A percentile compares a stretch with the other conserved stretches of the same genome.
These are phyloP conservation scores for Pagrus major DNA, from an alignment of 2,113 vertebrate species.

Conservation along the genomic window DNA sequence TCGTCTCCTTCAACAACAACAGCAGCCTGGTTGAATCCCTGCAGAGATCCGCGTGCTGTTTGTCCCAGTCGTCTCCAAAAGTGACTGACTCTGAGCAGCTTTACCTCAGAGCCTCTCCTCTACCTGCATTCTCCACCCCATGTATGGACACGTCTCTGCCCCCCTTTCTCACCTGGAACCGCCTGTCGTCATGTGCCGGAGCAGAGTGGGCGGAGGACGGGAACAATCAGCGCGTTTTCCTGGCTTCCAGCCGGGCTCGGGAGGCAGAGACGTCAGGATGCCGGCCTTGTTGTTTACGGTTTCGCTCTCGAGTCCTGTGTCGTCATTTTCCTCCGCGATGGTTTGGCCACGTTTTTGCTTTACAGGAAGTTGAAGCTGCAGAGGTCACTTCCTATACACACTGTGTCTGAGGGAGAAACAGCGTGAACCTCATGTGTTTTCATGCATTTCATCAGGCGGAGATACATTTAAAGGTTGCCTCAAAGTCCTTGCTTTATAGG, in stretches of 20 bases:
- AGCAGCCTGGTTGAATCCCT: background rate
- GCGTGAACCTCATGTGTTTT: too few species aligned
- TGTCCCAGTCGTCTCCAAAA: accelerated
- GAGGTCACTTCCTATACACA: background rate
- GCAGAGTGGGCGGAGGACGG: background rate
- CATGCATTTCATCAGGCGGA: too few species aligned
- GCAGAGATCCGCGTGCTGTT: background rate
- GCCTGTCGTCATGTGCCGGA: accelerated
- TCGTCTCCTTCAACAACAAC: background rate
- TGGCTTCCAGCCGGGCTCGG: too few species aligned
- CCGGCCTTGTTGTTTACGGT: constrained; percentile 60
- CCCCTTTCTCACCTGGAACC: background rate
- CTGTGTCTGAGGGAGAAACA: background rate
- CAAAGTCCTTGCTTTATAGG: too few species aligned
- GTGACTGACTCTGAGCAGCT: background rate
- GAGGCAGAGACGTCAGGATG: background rate
- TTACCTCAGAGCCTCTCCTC: background rate
- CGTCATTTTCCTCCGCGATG: background rate
- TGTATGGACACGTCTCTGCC: background rate
- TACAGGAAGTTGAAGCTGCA: constrained; percentile 9
- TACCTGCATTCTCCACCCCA: constrained; percentile 36
- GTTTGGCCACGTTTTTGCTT: background rate
- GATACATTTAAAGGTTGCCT: too few species aligned
- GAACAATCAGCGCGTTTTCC: background rate
- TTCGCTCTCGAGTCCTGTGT: constrained; percentile 15